Evolutionary conservation across 2,797 vertebrate genomes (phyloP).

Genomic region (Characodon lateralis): DNA sequence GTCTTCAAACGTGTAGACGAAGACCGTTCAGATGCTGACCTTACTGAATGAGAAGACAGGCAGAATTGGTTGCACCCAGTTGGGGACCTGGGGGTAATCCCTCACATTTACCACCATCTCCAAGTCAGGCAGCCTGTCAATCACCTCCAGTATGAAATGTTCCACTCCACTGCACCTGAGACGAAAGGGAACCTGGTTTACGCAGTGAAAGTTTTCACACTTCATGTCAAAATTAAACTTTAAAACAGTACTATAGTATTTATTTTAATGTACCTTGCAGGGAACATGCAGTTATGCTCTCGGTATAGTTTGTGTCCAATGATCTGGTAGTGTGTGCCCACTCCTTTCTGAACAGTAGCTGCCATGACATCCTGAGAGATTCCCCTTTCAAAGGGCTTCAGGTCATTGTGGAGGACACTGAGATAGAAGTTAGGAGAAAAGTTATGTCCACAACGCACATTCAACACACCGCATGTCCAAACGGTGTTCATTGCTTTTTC

Average conservation of each 20-base stretch:
- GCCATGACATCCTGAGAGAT: conserved; percentile 87
- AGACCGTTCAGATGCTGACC: conserved; percentile 72
- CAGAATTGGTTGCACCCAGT: conserved; percentile 87
- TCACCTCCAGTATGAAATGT: conserved; percentile 91
- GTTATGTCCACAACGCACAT: neutral
- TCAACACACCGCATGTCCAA: neutral
- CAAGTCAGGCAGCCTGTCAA: conserved; percentile 87
- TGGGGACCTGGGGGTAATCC: conserved; percentile 95
- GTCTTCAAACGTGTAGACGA: neutral
- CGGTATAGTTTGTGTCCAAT: conserved; percentile 88
- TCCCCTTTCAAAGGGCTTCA: conserved; percentile 85
- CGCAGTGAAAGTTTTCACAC: too few species aligned
- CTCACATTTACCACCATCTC: conserved; percentile 97
- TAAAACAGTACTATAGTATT: neutral
- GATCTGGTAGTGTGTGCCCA: conserved; percentile 96
- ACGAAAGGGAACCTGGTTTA: neutral
- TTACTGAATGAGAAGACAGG: conserved; percentile 98
- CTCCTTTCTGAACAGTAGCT: conserved; percentile 82
- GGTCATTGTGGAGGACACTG: conserved; percentile 88
- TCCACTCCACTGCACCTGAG: conserved; percentile 95
- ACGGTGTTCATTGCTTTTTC: neutral
- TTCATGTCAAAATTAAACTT: neutral
- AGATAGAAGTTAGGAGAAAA: conserved; percentile 5
- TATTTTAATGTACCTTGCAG: conserved; percentile 85
- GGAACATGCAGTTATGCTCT: conserved; percentile 95